Conservation (phyloP, 1,140 invertebrate species). For the Pinna nobilis region DNA sequence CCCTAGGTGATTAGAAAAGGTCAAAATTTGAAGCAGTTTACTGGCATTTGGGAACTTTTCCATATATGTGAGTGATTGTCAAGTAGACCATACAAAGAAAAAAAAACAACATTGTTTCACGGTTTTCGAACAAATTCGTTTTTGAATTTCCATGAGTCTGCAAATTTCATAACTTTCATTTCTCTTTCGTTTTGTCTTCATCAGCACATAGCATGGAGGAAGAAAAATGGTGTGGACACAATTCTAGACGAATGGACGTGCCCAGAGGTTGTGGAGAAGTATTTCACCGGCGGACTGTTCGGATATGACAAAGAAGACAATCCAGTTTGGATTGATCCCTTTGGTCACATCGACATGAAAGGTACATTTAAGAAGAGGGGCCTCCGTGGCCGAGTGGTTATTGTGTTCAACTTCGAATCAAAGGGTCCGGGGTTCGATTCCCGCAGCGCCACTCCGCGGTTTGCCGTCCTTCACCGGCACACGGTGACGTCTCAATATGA, state of each 20-base stretch:
- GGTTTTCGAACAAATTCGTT: too few species aligned
- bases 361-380: constrained; percentile 52
- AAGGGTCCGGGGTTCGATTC: too few species aligned
- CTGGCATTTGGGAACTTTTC: too few species aligned
- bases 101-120: too few species aligned
- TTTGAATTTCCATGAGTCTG: neutral
- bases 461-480: too few species aligned
- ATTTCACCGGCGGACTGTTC: constrained; percentile 84
- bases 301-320: constrained; percentile 91
- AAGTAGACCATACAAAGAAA: too few species aligned
- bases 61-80: too few species aligned
- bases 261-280: constrained; percentile 82
- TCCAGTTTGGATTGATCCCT: constrained; percentile 77
- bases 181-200: constrained; percentile 31
- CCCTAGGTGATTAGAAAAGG: too few species aligned
- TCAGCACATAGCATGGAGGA: constrained; percentile 86
- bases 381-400: neutral
- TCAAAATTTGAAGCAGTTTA: too few species aligned
- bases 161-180: neutral
- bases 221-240: constrained; percentile 85
- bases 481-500: too few species aligned
- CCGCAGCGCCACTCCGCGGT: too few species aligned
- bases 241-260: constrained; percentile 81
- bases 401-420: constrained; percentile 43
- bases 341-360: constrained; percentile 70